Conservation (phyloP, 2,888 invertebrate genomes). For the Thymelicus lineola region DNA sequence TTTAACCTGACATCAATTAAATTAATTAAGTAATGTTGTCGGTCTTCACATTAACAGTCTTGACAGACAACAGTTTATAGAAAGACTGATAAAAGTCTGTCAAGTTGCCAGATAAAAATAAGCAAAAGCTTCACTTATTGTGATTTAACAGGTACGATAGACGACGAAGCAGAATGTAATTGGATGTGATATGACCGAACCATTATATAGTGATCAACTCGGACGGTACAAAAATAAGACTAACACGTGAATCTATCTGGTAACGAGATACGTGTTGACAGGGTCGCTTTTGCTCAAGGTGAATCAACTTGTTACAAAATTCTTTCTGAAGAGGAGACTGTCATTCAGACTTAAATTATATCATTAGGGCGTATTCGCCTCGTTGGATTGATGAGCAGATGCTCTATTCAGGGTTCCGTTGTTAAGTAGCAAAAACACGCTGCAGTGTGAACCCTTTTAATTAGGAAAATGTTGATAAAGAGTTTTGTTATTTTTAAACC, state of each 20-base stretch:
- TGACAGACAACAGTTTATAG: too few species aligned
- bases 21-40: too few species aligned
- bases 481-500: too few species aligned
- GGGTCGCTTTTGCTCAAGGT: constrained; percentile 21
- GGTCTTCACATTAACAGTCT: too few species aligned
- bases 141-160: constrained; percentile 24
- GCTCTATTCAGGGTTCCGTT: constrained; percentile 1
- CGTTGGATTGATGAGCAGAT: constrained; percentile 25
- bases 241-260: constrained; percentile 19
- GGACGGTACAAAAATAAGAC: constrained; percentile 22
- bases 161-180: constrained; percentile 19
- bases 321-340: constrained; percentile 26
- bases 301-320: constrained; percentile 32
- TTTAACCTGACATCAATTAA: too few species aligned
- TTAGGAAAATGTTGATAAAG: too few species aligned
- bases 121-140: constrained; percentile 5
- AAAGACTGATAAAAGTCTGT: too few species aligned
- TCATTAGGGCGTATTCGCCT: constrained; percentile 32
- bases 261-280: constrained; percentile 29
- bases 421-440: background rate
- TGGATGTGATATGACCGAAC: constrained; percentile 30
- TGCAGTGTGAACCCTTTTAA: too few species aligned
- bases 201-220: constrained; percentile 27
- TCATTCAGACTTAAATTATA: constrained; percentile 34
- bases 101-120: too few species aligned